Percentiles rank a stretch among this genome's conserved stretches.
Conservation (phyloP, 2,888 invertebrate species). For the Cheilosia impressa region DNA sequence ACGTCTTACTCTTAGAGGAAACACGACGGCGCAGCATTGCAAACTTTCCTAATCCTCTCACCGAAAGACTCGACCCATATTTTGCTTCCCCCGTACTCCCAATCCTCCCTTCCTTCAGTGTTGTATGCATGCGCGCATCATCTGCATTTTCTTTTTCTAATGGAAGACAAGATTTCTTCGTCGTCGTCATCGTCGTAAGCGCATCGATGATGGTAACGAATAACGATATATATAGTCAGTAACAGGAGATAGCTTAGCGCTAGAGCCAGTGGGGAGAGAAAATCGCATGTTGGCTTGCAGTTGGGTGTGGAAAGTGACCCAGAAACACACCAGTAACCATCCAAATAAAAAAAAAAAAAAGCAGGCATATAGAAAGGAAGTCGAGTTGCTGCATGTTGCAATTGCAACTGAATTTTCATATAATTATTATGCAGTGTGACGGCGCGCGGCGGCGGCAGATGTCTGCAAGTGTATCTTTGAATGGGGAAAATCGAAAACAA, state of each 20-base stretch:
- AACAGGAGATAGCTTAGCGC: neutral
- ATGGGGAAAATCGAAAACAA: conserved; percentile 4
- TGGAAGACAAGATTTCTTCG: conserved; percentile 2
- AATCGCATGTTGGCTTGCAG: conserved; percentile 9
- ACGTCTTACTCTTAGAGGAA: neutral
- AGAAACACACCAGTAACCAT: conserved; percentile 15
- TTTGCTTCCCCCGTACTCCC: neutral
- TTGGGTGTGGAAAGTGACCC: conserved; percentile 50
- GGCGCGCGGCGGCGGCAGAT: neutral
- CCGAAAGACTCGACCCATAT: conserved; percentile 20
- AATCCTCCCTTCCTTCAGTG: neutral
- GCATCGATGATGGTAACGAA: neutral
- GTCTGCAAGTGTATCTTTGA: conserved; percentile 9
- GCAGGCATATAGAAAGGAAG: conserved; percentile 3
- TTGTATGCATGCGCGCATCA: conserved; percentile 14
- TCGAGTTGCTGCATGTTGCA: conserved; percentile 35
- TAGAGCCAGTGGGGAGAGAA: conserved; percentile 4
- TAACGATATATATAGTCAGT: neutral
- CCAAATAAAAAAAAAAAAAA: no score
- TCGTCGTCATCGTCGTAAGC: neutral
- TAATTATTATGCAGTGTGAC: conserved; percentile 55
- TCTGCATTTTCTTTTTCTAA: conserved; percentile 33
- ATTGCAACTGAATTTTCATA: conserved; percentile 49
- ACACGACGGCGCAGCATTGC: neutral
- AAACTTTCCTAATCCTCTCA: conserved; percentile 28